A percentile compares a stretch with the other conserved stretches of the same genome.
Evolutionary conservation across 2,888 invertebrate species (phyloP).

Genomic region (Hydraecia micacea): DNA sequence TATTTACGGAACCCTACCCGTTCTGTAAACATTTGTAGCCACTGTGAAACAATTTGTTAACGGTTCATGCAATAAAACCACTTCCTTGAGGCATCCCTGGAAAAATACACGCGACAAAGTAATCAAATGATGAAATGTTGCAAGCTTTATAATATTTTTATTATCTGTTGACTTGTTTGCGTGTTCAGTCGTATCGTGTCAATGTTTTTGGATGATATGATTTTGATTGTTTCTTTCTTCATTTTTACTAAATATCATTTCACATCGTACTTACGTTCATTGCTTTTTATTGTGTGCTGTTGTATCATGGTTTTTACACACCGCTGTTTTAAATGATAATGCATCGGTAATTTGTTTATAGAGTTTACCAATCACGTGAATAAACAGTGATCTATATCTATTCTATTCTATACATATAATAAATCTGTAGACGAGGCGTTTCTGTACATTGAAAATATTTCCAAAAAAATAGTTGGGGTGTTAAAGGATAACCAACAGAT

Average conservation of each 20-base stretch:
- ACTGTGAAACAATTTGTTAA: slow-evolving; percentile 18
- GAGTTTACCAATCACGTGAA: slow-evolving; percentile 36
- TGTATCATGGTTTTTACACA: slow-evolving; percentile 9
- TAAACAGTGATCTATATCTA: slow-evolving; percentile 54
- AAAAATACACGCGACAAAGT: slow-evolving; percentile 42
- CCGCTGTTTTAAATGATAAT: neutral
- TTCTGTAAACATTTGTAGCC: slow-evolving; percentile 26
- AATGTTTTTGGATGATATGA: slow-evolving; percentile 25
- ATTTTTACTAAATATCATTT: slow-evolving; percentile 5
- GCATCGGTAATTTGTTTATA: slow-evolving; percentile 10
- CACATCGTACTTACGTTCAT: neutral
- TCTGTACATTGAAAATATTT: too few relatives aligned
- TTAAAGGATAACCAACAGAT: too few relatives aligned
- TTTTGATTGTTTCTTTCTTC: slow-evolving; percentile 28
- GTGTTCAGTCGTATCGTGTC: slow-evolving; percentile 26
- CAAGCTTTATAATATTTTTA: slow-evolving; percentile 13
- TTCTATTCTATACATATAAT: too few relatives aligned
- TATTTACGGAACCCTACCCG: slow-evolving; percentile 36
- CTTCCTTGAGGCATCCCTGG: slow-evolving; percentile 35
- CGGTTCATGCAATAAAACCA: slow-evolving; percentile 23
- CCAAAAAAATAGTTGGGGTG: too few relatives aligned
- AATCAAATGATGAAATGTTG: slow-evolving; percentile 46
- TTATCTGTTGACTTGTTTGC: slow-evolving; percentile 29
- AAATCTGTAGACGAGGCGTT: too few relatives aligned
- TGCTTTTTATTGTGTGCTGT: slow-evolving; percentile 10